Percentiles rank a stretch among this genome's conserved stretches.
phyloP scores from a whole-genome alignment of 2,113 vertebrate species.

The Ochotona curzoniae region DNA sequence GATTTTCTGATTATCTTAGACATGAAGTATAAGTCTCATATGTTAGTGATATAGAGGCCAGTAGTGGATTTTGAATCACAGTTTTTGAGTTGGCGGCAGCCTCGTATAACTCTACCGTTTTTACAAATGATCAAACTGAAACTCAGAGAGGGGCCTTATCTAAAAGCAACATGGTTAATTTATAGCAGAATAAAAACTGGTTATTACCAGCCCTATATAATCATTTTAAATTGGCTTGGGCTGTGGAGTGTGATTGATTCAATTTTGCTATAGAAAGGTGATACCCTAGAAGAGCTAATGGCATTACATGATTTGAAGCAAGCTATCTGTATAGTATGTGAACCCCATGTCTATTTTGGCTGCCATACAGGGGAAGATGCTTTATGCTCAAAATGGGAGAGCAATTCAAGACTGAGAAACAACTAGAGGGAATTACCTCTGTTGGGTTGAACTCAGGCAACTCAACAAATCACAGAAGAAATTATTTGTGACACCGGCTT shows the following conservation, averaged over 20 bases:
- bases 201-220: constrained; percentile 34
- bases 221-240: constrained; percentile 46
- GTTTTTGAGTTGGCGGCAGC: constrained; percentile 33
- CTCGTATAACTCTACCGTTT: constrained; percentile 15
- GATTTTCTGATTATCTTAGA: constrained; percentile 48
- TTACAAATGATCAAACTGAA: constrained; percentile 34
- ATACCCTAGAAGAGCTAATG: constrained; percentile 17
- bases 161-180: constrained; percentile 44
- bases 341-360: background rate
- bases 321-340: background rate
- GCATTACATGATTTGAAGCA: constrained; percentile 18
- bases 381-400: constrained; percentile 53
- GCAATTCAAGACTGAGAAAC: constrained; percentile 2
- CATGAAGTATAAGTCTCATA: background rate
- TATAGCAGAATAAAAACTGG: constrained; percentile 31
- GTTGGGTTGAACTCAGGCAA: constrained; percentile 21
- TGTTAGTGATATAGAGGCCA: background rate
- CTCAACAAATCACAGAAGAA: constrained; percentile 55
- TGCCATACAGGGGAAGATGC: background rate
- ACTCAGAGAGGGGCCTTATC: background rate
- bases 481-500: constrained; percentile 2
- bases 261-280: constrained; percentile 25
- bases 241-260: constrained; percentile 20
- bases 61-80: constrained; percentile 18
- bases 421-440: constrained; percentile 27